Base-by-base conservation (phyloP, 2,888 invertebrate genomes). In the Sericinus montela region DNA sequence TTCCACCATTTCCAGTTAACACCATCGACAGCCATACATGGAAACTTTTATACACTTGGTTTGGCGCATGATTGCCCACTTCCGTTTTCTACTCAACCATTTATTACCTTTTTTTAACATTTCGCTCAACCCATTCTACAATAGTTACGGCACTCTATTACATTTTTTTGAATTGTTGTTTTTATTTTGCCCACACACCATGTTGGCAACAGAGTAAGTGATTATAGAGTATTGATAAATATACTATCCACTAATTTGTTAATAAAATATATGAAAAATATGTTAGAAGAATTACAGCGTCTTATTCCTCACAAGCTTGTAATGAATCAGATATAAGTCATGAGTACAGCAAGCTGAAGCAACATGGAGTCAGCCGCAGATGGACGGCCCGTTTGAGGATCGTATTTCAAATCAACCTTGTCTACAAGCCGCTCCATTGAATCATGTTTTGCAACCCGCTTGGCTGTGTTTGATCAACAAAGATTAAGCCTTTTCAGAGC, bases 361-460 rank as follows among this genome's bases (percentile, higher is more conserved):
- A 59, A 59, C 59, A 59, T 59, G 59, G 63, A 55, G 56, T 54
- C 59, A 57, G 60, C 11, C n/a, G 32, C 30, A 38, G 62, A 65
- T 55, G 59, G 59, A 62, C 51, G 58, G 59, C 56, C 50, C 55
- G 55, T 57, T 54, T 60, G 60, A 59, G 57, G 52, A 59, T 56
- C 58, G 58, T 63, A 65, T 62, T 58, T 65, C 64, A 65, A 62
- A 58, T 57, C 57, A 53, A 59, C 51, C 45, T 59, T 56, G 63
- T 64, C 60, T 60, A 60, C 58, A 59, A 58, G 56, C 57, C 54
- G 54, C 58, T 54, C 55, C 46, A 53, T 52, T 57, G 55, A 56
- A 55, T 62, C 57, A 60, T 57, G 57, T 57, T 56, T 58, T 57
- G 57, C 53, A 58, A 52, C 50, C 55, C 45, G 42, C 49, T 15